A percentile compares a stretch with the other conserved stretches of the same genome.
phyloP scores from a whole-genome alignment of 2,113 vertebrate genomes.

The Lampris megalopsis region DNA sequence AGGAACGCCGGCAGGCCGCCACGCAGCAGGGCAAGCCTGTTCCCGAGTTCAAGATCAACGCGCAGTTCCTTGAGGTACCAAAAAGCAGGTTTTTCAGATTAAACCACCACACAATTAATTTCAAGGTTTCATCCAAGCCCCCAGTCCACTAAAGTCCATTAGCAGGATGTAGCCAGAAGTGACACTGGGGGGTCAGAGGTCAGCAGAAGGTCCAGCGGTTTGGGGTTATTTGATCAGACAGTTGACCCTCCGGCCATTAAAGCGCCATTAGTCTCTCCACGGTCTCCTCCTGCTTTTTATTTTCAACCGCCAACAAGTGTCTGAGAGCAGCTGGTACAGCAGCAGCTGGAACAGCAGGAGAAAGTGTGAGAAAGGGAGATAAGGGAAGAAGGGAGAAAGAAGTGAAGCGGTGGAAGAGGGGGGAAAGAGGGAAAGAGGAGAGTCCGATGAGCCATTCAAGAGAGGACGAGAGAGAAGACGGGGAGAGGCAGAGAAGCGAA shows the following conservation, averaged over 20 bases:
- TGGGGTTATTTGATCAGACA: conserved; percentile 37
- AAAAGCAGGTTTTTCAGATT: background rate
- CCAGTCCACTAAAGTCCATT: conserved; percentile 27
- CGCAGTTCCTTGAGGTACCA: conserved; percentile 94
- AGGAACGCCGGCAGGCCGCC: conserved; percentile 88
- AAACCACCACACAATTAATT: background rate
- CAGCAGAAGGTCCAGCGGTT: background rate
- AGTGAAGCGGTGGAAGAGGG: too few species aligned
- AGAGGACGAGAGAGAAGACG: too few species aligned
- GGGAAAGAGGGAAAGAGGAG: too few species aligned
- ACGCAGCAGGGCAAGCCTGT: conserved; percentile 89
- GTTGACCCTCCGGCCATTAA: conserved; percentile 58
- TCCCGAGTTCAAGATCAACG: conserved; percentile 98
- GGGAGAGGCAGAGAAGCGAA: too few species aligned
- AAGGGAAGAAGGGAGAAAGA: too few species aligned
- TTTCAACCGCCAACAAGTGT: conserved; percentile 64
- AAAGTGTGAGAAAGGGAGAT: background rate
- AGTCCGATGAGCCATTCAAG: too few species aligned
- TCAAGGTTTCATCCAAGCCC: background rate
- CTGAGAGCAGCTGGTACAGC: conserved; percentile 57
- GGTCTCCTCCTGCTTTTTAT: conserved; percentile 52
- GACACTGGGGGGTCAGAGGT: conserved; percentile 60
- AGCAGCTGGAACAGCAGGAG: conserved; percentile 41
- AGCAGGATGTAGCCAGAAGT: conserved; percentile 11
- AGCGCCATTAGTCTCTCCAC: conserved; percentile 56